A percentile compares a stretch with the other conserved stretches of the same genome.
These are phyloP conservation scores for Neria commutata DNA, from an alignment of 2,888 invertebrate species.

Conservation along the genomic window DNA sequence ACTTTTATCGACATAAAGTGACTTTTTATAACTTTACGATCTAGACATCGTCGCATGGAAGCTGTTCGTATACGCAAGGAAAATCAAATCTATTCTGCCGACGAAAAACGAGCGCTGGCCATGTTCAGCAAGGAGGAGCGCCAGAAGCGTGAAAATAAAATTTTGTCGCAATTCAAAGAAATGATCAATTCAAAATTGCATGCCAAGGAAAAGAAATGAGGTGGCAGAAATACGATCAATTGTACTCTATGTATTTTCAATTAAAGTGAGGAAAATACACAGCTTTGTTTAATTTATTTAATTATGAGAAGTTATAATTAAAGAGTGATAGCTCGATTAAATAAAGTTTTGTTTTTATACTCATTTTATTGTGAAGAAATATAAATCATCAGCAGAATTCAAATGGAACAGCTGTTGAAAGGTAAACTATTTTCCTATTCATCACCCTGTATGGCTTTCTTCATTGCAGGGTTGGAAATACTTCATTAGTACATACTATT, in stretches of 20 bases:
- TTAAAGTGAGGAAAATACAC: background rate
- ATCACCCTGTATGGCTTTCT: too few species aligned
- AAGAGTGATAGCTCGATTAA: too few species aligned
- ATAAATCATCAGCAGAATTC: too few species aligned
- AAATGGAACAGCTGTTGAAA: too few species aligned
- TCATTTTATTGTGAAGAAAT: too few species aligned
- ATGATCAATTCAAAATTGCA: conserved; percentile 79
- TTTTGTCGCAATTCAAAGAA: conserved; percentile 91
- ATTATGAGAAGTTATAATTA: too few species aligned
- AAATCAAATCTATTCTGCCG: conserved; percentile 99
- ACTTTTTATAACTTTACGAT: too few species aligned
- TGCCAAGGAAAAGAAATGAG: conserved; percentile 59
- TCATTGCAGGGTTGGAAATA: too few species aligned
- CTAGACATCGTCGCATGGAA: conserved; percentile 96
- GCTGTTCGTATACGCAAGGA: conserved; percentile 99
- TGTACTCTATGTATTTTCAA: background rate
- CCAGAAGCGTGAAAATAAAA: conserved; percentile 92
- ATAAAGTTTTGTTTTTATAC: too few species aligned
- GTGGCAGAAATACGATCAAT: background rate
- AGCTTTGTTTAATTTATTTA: background rate
- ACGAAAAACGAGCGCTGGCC: conserved; percentile 96
- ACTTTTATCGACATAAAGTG: too few species aligned
- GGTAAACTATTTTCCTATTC: too few species aligned
- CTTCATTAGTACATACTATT: too few species aligned
- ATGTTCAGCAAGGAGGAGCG: conserved; percentile 99